These are phyloP conservation scores for Actinia tenebrosa DNA, from an alignment of 64 coral and sea anemone species.

Conservation along the genomic window DNA sequence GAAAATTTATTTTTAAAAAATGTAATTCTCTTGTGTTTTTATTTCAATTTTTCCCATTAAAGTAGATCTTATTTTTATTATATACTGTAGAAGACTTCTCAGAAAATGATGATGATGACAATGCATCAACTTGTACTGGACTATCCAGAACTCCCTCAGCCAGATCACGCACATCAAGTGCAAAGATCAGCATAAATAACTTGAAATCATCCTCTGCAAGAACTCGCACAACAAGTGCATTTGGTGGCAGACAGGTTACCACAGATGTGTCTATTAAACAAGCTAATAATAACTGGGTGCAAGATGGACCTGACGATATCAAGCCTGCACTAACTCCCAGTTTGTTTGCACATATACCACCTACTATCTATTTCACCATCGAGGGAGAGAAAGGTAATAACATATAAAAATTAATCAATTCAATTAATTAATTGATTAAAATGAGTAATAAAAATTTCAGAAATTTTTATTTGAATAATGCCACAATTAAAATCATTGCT, in stretches of 20 bases:
- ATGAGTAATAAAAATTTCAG: background rate
- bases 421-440: too few species aligned
- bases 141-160: slow-evolving; percentile 36
- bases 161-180: slow-evolving; percentile 68
- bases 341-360: slow-evolving; percentile 64
- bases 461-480: background rate
- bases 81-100: background rate
- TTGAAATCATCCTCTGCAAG: slow-evolving; percentile 14
- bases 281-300: slow-evolving; percentile 11
- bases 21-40: too few species aligned
- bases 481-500: too few species aligned
- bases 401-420: too few species aligned
- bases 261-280: background rate
- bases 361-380: slow-evolving; percentile 83
- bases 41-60: too few species aligned
- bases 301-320: slow-evolving; percentile 13
- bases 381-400: slow-evolving; percentile 87
- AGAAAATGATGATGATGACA: slow-evolving; percentile 17
- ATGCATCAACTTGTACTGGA: slow-evolving; percentile 32
- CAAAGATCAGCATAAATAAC: slow-evolving; percentile 34
- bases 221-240: slow-evolving; percentile 18
- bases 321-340: slow-evolving; percentile 70
- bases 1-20: too few species aligned
- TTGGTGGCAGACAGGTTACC: background rate
- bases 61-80: too few species aligned